Evolutionary conservation across 2,888 invertebrate genomes (phyloP).

Genomic region (Chelonus formosanus): DNA sequence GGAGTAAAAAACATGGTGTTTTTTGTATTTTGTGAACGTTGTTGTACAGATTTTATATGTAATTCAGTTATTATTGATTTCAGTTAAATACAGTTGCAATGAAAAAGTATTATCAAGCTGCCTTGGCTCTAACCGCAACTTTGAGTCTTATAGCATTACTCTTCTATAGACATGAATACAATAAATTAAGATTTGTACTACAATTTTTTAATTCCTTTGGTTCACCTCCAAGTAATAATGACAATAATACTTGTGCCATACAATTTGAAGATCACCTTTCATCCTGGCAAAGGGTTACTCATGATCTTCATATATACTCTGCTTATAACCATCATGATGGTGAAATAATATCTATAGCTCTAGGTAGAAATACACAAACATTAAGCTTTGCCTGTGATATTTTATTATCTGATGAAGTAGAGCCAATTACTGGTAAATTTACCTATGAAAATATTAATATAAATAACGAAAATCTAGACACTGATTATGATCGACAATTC

Average conservation of each 20-base stretch:
- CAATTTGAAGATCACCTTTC: slow-evolving; percentile 72
- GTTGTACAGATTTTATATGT: too few species aligned
- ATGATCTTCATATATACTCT: slow-evolving; percentile 74
- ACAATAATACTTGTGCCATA: slow-evolving; percentile 59
- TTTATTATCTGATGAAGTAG: slow-evolving; percentile 71
- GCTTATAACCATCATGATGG: slow-evolving; percentile 71
- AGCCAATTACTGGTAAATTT: slow-evolving; percentile 69
- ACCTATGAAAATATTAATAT: slow-evolving; percentile 46
- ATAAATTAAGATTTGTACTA: slow-evolving; percentile 81
- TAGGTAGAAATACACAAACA: slow-evolving; percentile 69
- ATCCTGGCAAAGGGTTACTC: slow-evolving; percentile 73
- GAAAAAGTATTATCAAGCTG: slow-evolving; percentile 86
- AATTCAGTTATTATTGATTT: too few species aligned
- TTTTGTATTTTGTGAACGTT: too few species aligned
- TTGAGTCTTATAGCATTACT: slow-evolving; percentile 79
- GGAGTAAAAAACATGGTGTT: too few species aligned
- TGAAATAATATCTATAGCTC: slow-evolving; percentile 71
- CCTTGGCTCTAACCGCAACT: slow-evolving; percentile 75
- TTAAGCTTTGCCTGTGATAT: slow-evolving; percentile 76
- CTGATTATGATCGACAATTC: slow-evolving; percentile 64
- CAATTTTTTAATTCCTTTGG: slow-evolving; percentile 90
- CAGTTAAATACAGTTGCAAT: slow-evolving; percentile 64
- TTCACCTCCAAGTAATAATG: slow-evolving; percentile 68
- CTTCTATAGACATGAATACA: slow-evolving; percentile 87
- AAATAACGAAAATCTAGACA: slow-evolving; percentile 63